Conservation (phyloP, 1,140 invertebrate genomes). For the Latrodectus geometricus region DNA sequence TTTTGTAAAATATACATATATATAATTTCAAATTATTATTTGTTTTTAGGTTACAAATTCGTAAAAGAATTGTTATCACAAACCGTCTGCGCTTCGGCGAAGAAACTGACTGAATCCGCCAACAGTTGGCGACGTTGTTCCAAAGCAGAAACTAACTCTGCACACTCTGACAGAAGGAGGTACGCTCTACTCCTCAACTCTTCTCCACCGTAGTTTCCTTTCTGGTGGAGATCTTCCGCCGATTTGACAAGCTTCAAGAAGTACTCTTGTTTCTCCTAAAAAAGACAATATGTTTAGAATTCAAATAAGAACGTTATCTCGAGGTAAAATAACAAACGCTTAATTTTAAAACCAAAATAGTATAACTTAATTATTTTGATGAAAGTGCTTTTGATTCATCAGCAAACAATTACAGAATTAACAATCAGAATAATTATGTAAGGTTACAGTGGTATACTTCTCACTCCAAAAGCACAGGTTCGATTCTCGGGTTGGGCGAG, state of each 20-base stretch:
- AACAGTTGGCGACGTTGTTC: constrained; percentile 79
- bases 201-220: constrained; percentile 67
- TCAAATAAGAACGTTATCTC: too few relatives aligned
- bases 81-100: constrained; percentile 79
- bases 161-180: constrained; percentile 78
- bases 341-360: background rate
- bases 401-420: too few relatives aligned
- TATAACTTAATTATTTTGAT: too few relatives aligned
- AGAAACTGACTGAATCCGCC: constrained; percentile 79
- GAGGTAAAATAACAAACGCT: background rate
- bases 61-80: constrained; percentile 52
- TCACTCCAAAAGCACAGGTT: too few relatives aligned
- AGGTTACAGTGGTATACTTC: too few relatives aligned
- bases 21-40: too few relatives aligned
- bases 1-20: too few relatives aligned
- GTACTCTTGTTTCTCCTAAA: constrained; percentile 79
- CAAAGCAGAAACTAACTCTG: constrained; percentile 80
- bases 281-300: background rate
- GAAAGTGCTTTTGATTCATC: too few relatives aligned
- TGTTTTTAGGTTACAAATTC: too few relatives aligned
- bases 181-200: constrained; percentile 81
- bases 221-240: constrained; percentile 77
- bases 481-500: too few relatives aligned
- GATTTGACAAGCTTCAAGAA: constrained; percentile 82
- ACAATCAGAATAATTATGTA: too few relatives aligned